Conservation (phyloP, 1,140 invertebrate genomes). For the Aphidius gifuensis region DNA sequence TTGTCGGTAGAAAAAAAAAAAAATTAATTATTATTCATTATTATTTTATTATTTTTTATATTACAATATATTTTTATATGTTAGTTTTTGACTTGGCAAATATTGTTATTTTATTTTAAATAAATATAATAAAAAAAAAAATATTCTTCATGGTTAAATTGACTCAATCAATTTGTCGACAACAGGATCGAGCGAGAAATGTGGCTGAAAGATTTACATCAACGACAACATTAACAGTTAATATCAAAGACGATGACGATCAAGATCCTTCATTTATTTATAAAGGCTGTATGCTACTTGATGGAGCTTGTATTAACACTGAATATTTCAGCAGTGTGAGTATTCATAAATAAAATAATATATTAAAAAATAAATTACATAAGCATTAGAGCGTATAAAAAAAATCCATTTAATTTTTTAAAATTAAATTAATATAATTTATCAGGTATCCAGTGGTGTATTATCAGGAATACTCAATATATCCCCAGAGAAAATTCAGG, state of each 20-base stretch:
- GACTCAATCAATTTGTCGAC: constrained; percentile 33
- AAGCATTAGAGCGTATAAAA: background rate
- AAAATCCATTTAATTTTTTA: background rate
- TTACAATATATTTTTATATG: no score
- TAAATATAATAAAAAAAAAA: constrained; percentile 15
- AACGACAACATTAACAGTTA: constrained; percentile 81
- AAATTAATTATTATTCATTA: background rate
- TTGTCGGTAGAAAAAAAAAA: background rate
- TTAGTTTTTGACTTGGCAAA: no score
- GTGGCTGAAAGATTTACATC: constrained; percentile 70
- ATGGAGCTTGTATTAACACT: constrained; percentile 78
- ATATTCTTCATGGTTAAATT: constrained; percentile 19
- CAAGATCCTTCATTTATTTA: constrained; percentile 85
- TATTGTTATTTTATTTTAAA: background rate
- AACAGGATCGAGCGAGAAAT: constrained; percentile 78
- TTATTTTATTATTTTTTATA: no score
- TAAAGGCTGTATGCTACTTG: constrained; percentile 72
- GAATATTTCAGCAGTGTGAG: constrained; percentile 72
- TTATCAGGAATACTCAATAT: constrained; percentile 78
- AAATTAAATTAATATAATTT: constrained; percentile 12
- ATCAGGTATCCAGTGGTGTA: constrained; percentile 74
- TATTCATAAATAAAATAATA: constrained; percentile 21
- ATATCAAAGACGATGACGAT: constrained; percentile 84
- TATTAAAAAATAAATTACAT: background rate
- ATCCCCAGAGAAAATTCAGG: constrained; percentile 83